A percentile compares a stretch with the other conserved stretches of the same genome.
These are phyloP conservation scores for Lasiommata megera DNA, from an alignment of 2,888 invertebrate species.

Conservation along the genomic window DNA sequence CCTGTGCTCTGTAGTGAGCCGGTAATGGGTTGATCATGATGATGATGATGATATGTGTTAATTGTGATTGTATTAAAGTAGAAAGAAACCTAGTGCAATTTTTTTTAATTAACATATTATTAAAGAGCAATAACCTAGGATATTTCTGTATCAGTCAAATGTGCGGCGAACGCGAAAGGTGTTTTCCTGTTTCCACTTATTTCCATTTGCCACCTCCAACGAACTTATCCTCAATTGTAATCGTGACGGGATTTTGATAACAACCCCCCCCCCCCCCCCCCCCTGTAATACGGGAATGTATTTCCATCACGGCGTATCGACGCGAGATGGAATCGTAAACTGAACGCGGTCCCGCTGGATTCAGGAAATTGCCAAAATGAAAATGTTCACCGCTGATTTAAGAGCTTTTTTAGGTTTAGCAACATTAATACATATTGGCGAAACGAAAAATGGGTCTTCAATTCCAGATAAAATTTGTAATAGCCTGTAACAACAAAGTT, in stretches of 20 bases:
- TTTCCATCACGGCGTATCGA: slow-evolving; percentile 20
- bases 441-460: too few species aligned
- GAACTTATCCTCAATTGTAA: background rate
- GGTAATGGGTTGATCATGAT: too few species aligned
- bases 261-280: background rate
- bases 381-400: slow-evolving; percentile 19
- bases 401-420: slow-evolving; percentile 10
- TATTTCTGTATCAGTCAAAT: too few species aligned
- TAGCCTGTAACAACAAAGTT: too few species aligned
- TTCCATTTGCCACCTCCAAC: background rate
- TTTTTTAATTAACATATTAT: too few species aligned
- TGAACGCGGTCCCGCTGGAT: slow-evolving; percentile 24
- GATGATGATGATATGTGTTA: too few species aligned
- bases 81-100: too few species aligned
- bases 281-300: slow-evolving; percentile 9
- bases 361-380: slow-evolving; percentile 37
- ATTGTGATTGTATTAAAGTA: too few species aligned
- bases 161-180: too few species aligned
- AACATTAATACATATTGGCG: background rate
- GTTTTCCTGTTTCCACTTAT: background rate
- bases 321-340: slow-evolving; percentile 33
- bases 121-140: too few species aligned
- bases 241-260: slow-evolving; percentile 3
- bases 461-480: too few species aligned
- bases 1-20: too few species aligned